These are phyloP conservation scores for Pantherophis vulpinus DNA, from an alignment of 2,797 vertebrate genomes.

Conservation along the genomic window DNA sequence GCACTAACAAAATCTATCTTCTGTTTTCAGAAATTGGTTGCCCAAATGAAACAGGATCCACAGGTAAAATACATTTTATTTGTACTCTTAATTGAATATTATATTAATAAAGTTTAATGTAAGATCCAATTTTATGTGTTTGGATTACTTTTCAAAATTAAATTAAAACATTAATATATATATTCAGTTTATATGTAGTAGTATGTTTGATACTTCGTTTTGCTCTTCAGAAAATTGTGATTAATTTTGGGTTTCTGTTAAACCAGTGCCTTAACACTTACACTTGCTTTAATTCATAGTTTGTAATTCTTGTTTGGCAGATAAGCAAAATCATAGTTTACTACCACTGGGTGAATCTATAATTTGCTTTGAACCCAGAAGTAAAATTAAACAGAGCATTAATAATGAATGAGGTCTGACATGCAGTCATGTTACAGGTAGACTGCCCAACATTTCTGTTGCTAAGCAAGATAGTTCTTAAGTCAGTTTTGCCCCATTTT, in stretches of 20 bases:
- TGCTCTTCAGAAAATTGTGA: not conserved
- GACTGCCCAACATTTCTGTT: not conserved
- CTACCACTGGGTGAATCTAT: not conserved
- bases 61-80: conserved; percentile 81
- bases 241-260: not conserved
- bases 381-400: not conserved
- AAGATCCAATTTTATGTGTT: not conserved
- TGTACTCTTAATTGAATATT: not conserved
- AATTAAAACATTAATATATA: not conserved
- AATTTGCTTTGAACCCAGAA: not conserved
- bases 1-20: conserved; percentile 50
- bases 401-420: not conserved
- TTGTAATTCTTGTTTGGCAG: not conserved
- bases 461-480: not conserved
- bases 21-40: conserved; percentile 89
- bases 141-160: not conserved
- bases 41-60: conserved; percentile 99
- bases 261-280: not conserved
- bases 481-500: not conserved
- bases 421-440: not conserved
- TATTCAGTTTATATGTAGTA: not conserved
- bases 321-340: not conserved
- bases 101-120: conserved; percentile 40
- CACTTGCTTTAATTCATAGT: not conserved
- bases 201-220: not conserved